Base-by-base conservation (phyloP, 1,140 invertebrate species). In the Meloidogyne chitwoodi region DNA sequence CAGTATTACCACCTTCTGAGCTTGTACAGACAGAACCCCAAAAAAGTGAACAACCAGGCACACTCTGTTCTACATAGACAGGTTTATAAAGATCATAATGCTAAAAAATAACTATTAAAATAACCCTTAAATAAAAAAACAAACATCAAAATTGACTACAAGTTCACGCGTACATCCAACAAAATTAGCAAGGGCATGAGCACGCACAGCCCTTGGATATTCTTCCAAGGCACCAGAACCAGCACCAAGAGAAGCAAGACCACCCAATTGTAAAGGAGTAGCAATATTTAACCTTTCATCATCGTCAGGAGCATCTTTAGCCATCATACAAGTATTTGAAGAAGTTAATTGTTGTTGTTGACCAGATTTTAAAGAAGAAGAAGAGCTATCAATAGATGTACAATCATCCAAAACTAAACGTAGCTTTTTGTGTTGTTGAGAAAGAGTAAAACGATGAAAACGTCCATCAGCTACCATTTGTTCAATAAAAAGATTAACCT, bases 251-350 rank as follows among this genome's bases (percentile, higher is more conserved):
- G 68, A 48, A 11, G 77, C 78, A 41, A 83, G 19, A 14, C 85
- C 85, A 61, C 86, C 85, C 31, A 86, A 48, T 77, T 86, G 85
- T 0, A 86, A 71, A 3, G 85, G 86, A 0, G 78, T 77, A 19
- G 83, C 81, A 38, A 87, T 81, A 70, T 86, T 86, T 34, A 86
- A 76, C 26, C 86, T 77, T 72, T 86, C 85, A 70, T 86, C 86
- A 72, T 87, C 85, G 71, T 87, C 86, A 16, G 64, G 56, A 31
- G 80, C 74, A 31, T 76, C 29, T 63, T 31, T 26, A 14, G 29
- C 38, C 38, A 73, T 77, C 31, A 38, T 38, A 29, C 68, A 82
- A 31, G 24, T 76, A 80, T n/a, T 71, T n/a, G n/a, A n/a, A n/a
- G n/a, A n/a, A 44, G 16, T 65, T 38, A 2, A 61, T 44, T 10